A percentile compares a stretch with the other conserved stretches of the same genome.
These are phyloP conservation scores for Porites australiensis DNA, from an alignment of 64 coral and sea anemone genomes.

Conservation along the genomic window DNA sequence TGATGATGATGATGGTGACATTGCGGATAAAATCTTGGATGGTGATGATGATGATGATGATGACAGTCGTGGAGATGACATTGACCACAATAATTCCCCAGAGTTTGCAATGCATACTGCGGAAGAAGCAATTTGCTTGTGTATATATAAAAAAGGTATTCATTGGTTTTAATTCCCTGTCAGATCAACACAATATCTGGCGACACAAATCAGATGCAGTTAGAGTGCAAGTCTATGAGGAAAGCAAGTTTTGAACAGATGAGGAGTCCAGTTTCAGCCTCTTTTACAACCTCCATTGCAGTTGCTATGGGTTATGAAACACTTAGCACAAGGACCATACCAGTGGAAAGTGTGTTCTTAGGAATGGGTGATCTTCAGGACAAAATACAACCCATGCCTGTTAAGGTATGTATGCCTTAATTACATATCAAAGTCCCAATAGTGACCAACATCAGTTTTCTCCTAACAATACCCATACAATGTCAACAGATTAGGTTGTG, in stretches of 20 bases:
- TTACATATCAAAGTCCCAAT: not conserved
- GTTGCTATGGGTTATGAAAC: constrained; percentile 78
- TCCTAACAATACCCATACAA: no score
- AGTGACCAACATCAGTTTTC: no score
- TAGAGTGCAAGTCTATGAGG: constrained; percentile 77
- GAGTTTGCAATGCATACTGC: not conserved
- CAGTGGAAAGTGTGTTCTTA: constrained; percentile 73
- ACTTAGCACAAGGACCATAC: constrained; percentile 68
- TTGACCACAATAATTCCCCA: not conserved
- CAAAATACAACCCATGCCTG: constrained; percentile 80
- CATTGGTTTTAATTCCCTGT: not conserved
- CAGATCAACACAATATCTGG: constrained; percentile 90
- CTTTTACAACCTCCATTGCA: constrained; percentile 45
- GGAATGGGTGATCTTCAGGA: constrained; percentile 83
- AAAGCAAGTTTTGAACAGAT: constrained; percentile 13
- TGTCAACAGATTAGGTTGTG: no score
- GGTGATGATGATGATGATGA: not conserved
- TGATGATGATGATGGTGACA: no score
- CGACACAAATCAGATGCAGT: constrained; percentile 82
- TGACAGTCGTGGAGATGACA: no score
- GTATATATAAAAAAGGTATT: not conserved
- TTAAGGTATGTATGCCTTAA: constrained; percentile 35
- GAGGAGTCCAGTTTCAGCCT: constrained; percentile 46
- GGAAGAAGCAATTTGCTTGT: not conserved
- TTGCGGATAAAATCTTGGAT: not conserved